Percentiles rank a stretch among this genome's conserved stretches.
Conservation (phyloP, 2,113 vertebrate genomes). For the Hippocampus abdominalis region DNA sequence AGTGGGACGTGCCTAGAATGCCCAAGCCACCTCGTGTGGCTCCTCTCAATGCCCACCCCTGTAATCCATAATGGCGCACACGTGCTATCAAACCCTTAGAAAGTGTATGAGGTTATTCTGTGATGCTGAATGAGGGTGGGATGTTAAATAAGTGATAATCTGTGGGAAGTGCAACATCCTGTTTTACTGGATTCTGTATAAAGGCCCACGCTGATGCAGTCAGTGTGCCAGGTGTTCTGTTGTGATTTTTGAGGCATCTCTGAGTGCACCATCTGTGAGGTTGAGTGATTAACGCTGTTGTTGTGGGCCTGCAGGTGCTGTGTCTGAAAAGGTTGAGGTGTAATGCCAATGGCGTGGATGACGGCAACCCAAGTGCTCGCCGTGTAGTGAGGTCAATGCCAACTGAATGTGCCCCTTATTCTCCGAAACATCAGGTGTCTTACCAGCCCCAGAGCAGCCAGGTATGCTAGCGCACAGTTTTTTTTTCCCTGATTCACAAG, state of each 20-base stretch:
- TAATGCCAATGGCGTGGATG: constrained; percentile 74
- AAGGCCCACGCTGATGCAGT: neutral
- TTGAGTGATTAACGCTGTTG: neutral
- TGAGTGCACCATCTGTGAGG: neutral
- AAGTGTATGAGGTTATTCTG: neutral
- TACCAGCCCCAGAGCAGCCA: constrained; percentile 82
- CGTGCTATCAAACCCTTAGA: no score
- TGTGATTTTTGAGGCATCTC: neutral
- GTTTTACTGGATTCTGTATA: neutral
- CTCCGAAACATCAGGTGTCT: constrained; percentile 60
- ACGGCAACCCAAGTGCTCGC: constrained; percentile 74
- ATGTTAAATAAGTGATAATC: neutral
- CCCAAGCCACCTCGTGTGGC: no score
- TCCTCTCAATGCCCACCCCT: no score
- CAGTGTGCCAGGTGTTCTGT: neutral
- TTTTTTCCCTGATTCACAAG: neutral
- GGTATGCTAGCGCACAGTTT: constrained; percentile 48
- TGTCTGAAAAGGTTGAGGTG: constrained; percentile 68
- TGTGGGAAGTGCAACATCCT: neutral
- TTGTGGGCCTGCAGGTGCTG: constrained; percentile 73
- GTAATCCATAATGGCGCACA: no score
- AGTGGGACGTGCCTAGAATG: no score
- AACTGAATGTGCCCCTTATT: constrained; percentile 73
- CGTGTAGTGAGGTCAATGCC: constrained; percentile 79
- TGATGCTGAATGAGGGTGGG: neutral